These are phyloP conservation scores for Pristionchus japonicus DNA, from an alignment of 2,888 invertebrate species.

Conservation along the genomic window DNA sequence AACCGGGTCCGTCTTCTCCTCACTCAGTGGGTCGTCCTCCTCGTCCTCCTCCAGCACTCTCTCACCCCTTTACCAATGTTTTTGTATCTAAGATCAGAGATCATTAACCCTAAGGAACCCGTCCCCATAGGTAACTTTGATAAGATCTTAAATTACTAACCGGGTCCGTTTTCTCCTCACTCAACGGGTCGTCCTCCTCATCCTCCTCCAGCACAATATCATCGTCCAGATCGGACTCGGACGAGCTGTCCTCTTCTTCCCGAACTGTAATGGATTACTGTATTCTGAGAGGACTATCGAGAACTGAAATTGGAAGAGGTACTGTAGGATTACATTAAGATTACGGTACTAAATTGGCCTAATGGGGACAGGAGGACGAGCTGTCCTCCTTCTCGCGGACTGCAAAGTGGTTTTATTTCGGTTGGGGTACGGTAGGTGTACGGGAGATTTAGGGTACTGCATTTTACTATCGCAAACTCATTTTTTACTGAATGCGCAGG, in stretches of 20 bases:
- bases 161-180: slow-evolving; percentile 64
- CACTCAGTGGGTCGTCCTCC: slow-evolving; percentile 65
- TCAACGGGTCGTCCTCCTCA: slow-evolving; percentile 69
- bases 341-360: neutral
- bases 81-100: no score
- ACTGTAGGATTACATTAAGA: neutral
- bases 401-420: neutral
- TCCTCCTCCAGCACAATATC: slow-evolving; percentile 71
- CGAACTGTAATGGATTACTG: slow-evolving; percentile 59
- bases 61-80: slow-evolving; percentile 65
- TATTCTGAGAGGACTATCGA: neutral
- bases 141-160: slow-evolving; percentile 34
- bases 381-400: neutral
- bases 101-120: no score
- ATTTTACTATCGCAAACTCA: neutral
- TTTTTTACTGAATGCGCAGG: no score
- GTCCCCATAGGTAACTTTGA: no score
- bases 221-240: slow-evolving; percentile 71
- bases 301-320: no score
- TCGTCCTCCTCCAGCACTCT: slow-evolving; percentile 72
- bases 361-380: no score
- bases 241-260: slow-evolving; percentile 65
- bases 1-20: slow-evolving; percentile 62
- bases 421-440: no score
- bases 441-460: no score